Evolutionary conservation across 1,140 invertebrate genomes (phyloP).

Genomic region (Brachionus angularis): DNA sequence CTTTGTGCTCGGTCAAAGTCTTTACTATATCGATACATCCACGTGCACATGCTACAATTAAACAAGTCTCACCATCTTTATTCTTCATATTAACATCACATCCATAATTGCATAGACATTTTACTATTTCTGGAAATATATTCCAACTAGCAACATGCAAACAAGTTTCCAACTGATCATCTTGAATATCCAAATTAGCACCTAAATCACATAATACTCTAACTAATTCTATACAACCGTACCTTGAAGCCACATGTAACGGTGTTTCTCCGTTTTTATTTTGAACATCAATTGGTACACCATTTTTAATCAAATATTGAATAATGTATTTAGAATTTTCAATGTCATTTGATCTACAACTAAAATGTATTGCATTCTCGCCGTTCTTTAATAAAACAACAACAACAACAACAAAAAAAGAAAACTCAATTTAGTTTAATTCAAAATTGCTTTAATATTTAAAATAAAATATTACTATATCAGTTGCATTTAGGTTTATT

Average conservation of each 20-base stretch:
- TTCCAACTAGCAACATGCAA: conserved; percentile 63
- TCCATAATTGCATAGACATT: conserved; percentile 44
- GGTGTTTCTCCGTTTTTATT: conserved; percentile 60
- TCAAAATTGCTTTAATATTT: conserved; percentile 3
- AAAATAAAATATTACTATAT: not conserved
- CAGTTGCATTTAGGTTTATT: not conserved
- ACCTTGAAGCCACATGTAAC: conserved; percentile 62
- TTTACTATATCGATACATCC: conserved; percentile 69
- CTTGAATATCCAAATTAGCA: conserved; percentile 59
- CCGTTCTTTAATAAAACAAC: conserved; percentile 4
- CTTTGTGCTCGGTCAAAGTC: conserved; percentile 72
- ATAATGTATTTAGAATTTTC: not conserved
- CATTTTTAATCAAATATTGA: conserved; percentile 19
- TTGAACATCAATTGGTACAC: not conserved
- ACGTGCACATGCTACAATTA: conserved; percentile 62
- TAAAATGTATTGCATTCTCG: conserved; percentile 29
- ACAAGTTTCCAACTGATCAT: conserved; percentile 62
- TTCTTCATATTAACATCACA: conserved; percentile 34
- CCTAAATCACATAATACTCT: conserved; percentile 57
- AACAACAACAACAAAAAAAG: too few relatives aligned
- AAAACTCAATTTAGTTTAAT: too few relatives aligned
- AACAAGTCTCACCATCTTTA: conserved; percentile 57
- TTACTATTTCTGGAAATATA: conserved; percentile 60
- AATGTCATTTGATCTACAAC: conserved; percentile 4
- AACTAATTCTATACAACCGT: conserved; percentile 60